These are phyloP conservation scores for Littorina saxatilis DNA, from an alignment of 1,140 invertebrate genomes.

Conservation along the genomic window DNA sequence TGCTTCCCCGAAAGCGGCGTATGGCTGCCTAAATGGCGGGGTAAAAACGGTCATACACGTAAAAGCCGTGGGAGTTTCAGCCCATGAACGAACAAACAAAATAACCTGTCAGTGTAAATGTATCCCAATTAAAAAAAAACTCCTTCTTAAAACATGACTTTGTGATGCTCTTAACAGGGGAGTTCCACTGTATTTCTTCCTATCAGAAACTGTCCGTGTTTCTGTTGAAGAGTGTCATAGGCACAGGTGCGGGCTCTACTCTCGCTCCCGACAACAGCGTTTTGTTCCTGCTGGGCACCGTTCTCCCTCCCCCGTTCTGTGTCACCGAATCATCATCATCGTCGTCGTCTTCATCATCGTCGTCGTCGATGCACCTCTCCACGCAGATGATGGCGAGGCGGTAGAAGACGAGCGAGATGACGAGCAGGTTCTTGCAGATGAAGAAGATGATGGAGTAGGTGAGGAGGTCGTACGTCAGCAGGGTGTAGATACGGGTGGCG, in stretches of 20 bases:
- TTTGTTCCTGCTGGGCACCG: not conserved
- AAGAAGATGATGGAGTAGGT: conserved; percentile 94
- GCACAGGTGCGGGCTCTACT: not conserved
- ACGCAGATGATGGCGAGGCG: conserved; percentile 47
- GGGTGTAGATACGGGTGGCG: conserved; percentile 14
- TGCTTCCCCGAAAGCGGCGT: no score
- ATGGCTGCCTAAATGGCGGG: no score
- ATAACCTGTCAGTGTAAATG: no score
- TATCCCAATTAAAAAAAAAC: no score
- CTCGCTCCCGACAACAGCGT: not conserved
- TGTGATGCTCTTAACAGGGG: no score
- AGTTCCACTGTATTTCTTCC: no score
- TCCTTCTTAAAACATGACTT: no score
- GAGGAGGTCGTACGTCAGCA: conserved; percentile 80
- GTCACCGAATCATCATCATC: not conserved
- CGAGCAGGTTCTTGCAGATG: conserved; percentile 89
- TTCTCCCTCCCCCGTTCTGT: not conserved
- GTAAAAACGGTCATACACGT: no score
- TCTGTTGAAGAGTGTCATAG: not conserved
- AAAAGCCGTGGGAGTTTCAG: no score
- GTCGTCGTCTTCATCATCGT: not conserved
- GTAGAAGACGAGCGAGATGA: conserved; percentile 81
- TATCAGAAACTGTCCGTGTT: not conserved
- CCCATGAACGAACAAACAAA: no score
- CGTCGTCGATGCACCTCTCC: not conserved